Base-by-base conservation (phyloP, 2,888 invertebrate species). In the Blastobasis lacticolella region DNA sequence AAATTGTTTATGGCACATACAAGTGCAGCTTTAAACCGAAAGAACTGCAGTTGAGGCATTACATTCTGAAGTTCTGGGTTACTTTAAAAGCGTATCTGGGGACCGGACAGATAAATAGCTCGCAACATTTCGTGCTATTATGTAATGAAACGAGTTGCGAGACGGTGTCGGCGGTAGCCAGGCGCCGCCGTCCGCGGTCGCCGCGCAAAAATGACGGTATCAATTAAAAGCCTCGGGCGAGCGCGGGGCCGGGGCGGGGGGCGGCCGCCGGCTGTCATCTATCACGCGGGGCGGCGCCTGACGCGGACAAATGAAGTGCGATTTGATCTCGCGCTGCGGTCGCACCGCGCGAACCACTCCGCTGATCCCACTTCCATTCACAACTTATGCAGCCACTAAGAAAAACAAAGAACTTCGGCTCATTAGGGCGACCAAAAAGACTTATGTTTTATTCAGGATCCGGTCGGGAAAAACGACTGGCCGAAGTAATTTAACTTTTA, bases 231-330 rank as follows among this genome's bases (percentile, higher is more conserved):
- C 68, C 7, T 6, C 42, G 10, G 49, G 44, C 45, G 37, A 36
- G 9, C 38, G 46, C 45, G 10, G 36, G 6, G 10, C 9, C 36
- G 5, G 45, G n/a, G 51, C 40, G 5, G 56, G 61, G 67, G 65
- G 61, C 62, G 59, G 67, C 70, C 61, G 66, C 61, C 58, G 64
- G 66, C 68, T 69, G 73, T 68, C 81, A 85, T 86, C 82, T 74
- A 85, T 87, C 84, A 87, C 73, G 61, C 62, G 59, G 66, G 71
- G 64, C 63, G 71, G 68, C 66, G 69, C 57, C 68, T 82, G 87
- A 86, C 86, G 70, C 71, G 77, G 81, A 88, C 85, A 86, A 87
- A 88, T 87, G 84, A 84, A 87, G 78, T 84, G 78, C 81, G 81
- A 87, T 87, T 82, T 82, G 81, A 86, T 84, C 81, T 77, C 64